Evolutionary conservation across 2,797 vertebrate species (phyloP), one percentile per base, ranked within the genome.

Genomic region (Rhynchotus rufescens): DNA sequence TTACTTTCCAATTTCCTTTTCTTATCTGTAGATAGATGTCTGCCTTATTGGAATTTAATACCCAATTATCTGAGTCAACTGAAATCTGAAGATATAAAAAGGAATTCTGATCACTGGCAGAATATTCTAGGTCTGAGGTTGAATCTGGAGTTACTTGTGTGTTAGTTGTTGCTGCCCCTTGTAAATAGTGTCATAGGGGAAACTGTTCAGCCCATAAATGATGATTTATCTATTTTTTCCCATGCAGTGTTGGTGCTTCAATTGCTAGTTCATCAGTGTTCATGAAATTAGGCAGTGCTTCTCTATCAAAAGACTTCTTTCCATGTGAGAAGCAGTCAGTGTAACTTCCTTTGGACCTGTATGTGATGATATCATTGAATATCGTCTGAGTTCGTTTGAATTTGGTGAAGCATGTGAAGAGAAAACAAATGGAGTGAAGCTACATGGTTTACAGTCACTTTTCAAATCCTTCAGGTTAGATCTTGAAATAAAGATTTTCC

Each of bases 1-100:
- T 97, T 96, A 91, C 86, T 95, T 97, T 76, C 90, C 90, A 89
- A 90, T 97, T 97, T 97, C 77, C 75, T 78, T 89, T 69, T 80
- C 84, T 97, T 95, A 94, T 95, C 88, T 81, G 10, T 74, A 90
- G 86, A 94, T 93, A 88, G 84, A 93, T 89, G 87, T 90, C 94
- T 59, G 71, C 73, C 86, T 78, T 62, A 47, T 56, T 89, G 94
- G 91, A 84, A 72, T 88, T 89, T 94, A 85, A 80, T 93, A 92
- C 85, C 80, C 84, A 86, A 73, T 95, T 95, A 97, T 86, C 83
- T 77, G 89, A 92, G 92, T 89, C 87, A 95, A 91, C 83, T 84
- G 77, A 77, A 90, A 96, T 93, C 77, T 84, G 87, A 85, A 90
- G 91, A 92, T 49, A 66, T 54, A 88, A 76, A 62, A 83, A 86